phyloP scores from a whole-genome alignment of 2,797 vertebrate genomes.

The Psittacula derbiana region DNA sequence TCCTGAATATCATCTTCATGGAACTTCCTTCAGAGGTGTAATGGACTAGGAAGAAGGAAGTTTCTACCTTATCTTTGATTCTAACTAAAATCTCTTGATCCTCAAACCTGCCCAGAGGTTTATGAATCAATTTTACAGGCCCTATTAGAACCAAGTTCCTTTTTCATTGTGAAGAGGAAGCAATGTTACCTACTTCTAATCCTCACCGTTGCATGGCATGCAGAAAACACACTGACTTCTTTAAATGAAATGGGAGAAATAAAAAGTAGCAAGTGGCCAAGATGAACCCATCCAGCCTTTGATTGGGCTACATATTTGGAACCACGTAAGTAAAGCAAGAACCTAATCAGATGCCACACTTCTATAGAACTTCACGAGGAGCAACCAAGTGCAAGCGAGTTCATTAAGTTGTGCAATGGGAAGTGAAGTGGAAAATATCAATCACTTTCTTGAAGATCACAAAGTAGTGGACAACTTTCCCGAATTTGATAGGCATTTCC shows the following conservation, averaged over 20 bases:
- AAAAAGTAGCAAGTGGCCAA: background rate
- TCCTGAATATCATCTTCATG: background rate
- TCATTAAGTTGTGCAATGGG: background rate
- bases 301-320: background rate
- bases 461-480: background rate
- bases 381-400: background rate
- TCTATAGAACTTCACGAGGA: background rate
- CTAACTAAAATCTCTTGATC: background rate
- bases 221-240: background rate
- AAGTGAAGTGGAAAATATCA: slow-evolving; percentile 17
- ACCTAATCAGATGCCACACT: background rate
- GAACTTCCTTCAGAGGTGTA: background rate
- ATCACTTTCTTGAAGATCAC: background rate
- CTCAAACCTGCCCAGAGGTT: background rate
- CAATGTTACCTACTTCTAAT: background rate
- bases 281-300: background rate
- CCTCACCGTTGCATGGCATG: background rate
- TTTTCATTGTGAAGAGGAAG: background rate
- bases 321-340: background rate
- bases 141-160: background rate
- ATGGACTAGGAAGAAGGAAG: background rate
- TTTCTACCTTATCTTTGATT: background rate
- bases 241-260: background rate
- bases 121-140: background rate
- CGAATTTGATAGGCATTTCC: background rate